Conservation (phyloP, 2,888 invertebrate species). For the Nymphalis urticae region DNA sequence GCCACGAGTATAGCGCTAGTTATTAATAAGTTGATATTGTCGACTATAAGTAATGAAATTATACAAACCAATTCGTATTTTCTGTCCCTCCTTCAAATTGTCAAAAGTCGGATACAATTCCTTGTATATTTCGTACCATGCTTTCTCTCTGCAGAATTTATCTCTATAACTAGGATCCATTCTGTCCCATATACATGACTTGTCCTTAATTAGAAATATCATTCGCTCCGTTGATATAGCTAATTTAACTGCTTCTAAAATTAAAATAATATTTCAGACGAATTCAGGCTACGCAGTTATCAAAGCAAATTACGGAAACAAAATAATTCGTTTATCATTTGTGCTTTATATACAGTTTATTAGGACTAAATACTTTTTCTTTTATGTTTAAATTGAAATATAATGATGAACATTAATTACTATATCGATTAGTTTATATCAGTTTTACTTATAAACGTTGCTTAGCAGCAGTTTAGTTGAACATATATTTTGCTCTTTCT, state of each 20-base stretch:
- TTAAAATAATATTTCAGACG: neutral
- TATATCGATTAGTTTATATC: neutral
- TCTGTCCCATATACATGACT: conserved; percentile 49
- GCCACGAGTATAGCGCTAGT: too few relatives aligned
- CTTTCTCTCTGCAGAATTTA: conserved; percentile 40
- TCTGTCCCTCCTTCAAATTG: conserved; percentile 34
- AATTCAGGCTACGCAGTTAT: neutral
- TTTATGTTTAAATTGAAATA: too few relatives aligned
- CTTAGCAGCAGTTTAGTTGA: neutral
- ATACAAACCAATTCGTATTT: conserved; percentile 21
- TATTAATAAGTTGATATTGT: too few relatives aligned
- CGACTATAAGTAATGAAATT: neutral
- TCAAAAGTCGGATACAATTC: conserved; percentile 50
- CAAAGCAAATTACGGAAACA: neutral
- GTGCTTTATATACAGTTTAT: too few relatives aligned
- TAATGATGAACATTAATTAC: too few relatives aligned
- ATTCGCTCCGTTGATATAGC: conserved; percentile 45
- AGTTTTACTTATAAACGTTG: neutral
- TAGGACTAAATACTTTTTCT: too few relatives aligned
- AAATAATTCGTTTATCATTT: too few relatives aligned
- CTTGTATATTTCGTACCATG: conserved; percentile 48
- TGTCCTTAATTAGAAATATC: conserved; percentile 47
- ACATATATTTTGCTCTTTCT: neutral
- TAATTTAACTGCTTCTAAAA: conserved; percentile 26
- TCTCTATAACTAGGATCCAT: conserved; percentile 40